Evolutionary conservation across 2,113 vertebrate species (phyloP).

Genomic region (Leucopsar rothschildi): DNA sequence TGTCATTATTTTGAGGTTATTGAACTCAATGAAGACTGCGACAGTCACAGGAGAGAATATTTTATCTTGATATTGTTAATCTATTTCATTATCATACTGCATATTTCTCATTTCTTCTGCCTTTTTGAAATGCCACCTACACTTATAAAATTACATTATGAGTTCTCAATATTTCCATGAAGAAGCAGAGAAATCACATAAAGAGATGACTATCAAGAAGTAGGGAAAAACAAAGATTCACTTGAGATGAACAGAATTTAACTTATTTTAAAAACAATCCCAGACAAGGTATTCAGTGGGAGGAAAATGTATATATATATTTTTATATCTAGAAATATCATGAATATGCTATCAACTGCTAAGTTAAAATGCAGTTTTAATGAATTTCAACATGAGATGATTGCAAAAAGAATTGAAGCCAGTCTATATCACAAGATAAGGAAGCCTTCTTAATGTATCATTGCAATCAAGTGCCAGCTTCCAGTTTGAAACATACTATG

Average conservation of each 20-base stretch:
- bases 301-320: not conserved
- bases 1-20: not conserved
- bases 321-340: not conserved
- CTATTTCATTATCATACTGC: not conserved
- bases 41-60: not conserved
- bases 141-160: slow-evolving; percentile 23
- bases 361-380: not conserved
- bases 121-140: slow-evolving; percentile 57
- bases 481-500: not conserved
- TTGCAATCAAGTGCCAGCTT: not conserved
- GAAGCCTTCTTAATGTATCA: not conserved
- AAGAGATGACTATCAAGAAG: slow-evolving; percentile 3
- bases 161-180: slow-evolving; percentile 34
- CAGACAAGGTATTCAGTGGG: not conserved
- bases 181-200: not conserved
- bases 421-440: not conserved
- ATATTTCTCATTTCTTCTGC: not conserved
- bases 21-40: not conserved
- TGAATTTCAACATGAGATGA: not conserved
- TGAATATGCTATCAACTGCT: not conserved
- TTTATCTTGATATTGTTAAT: not conserved
- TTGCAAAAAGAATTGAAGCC: not conserved
- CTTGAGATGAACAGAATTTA: not conserved
- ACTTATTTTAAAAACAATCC: slow-evolving; percentile 15
- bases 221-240: not conserved